Base-by-base conservation (phyloP, 2,797 vertebrate genomes). In the Dallia pectoralis region DNA sequence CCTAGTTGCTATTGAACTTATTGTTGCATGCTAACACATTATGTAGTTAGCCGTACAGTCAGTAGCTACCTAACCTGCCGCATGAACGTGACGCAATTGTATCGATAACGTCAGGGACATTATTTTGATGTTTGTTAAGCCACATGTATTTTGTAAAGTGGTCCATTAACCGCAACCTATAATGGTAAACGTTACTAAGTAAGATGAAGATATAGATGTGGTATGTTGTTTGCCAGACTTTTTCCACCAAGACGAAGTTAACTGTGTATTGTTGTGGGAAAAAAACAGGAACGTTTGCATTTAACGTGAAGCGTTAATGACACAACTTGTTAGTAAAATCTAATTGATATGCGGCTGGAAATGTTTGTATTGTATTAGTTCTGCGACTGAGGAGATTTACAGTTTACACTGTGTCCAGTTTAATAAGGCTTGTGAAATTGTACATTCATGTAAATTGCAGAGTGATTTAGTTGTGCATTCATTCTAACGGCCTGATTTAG, bases 11-110 rank as follows among this genome's bases (percentile, higher is more conserved):
- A 56, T n/a, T 19, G n/a, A n/a, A 30, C 61, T 30, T 29, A 18
- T 16, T 63, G 30, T 32, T 16, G 61, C 8, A 15, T 62, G 74
- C 72, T 74, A 59, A 65, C 47, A 22, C 53, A n/a, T 53, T 56
- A 25, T 11, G 53, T 56, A 56, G 22, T 11, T 22, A 7, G 40
- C 40, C n/a, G n/a, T 44, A 44, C 40, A 44, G 40, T 44, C 53
- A 56, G n/a, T 56, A 71, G 69, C 68, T 48, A 44, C 51, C 65
- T 48, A 49, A 32, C 33, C 51, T 19, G 40, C 64, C 64, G 64
- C 64, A 67, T 25, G 19, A 56, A 56, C 19, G 36, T 67, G 64
- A 67, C 64, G 64, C 32, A 33, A 67, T 67, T 56, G 11, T 36
- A 67, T 67, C 14, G 64, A 67, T 19, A 36, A 67, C 25, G 40